Conservation (phyloP, 2,888 invertebrate species). For the Rosalia funebris region DNA sequence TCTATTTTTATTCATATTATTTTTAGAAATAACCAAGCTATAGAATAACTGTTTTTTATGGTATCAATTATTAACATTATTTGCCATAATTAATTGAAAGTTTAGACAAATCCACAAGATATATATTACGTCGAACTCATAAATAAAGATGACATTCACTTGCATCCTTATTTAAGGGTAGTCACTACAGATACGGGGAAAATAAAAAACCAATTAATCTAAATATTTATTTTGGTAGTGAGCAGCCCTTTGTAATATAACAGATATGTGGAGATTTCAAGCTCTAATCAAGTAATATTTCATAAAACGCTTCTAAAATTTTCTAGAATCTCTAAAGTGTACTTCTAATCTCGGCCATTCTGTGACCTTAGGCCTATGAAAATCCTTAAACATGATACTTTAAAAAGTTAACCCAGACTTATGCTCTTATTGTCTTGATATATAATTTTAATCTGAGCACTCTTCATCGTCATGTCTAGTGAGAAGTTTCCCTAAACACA, state of each 20-base stretch:
- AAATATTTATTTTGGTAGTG: conserved; percentile 41
- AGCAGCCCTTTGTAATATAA: conserved; percentile 39
- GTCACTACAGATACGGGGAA: no score
- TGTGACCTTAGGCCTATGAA: neutral
- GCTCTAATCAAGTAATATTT: conserved; percentile 24
- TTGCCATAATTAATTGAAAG: no score
- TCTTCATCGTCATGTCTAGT: neutral
- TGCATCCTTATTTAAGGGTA: no score
- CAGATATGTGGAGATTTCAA: conserved; percentile 35
- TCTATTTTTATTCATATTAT: no score
- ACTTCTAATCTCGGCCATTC: neutral
- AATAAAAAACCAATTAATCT: conserved; percentile 16
- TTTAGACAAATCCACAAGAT: no score
- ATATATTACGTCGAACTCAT: no score
- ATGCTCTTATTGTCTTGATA: conserved; percentile 26
- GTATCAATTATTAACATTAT: no score
- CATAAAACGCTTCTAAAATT: neutral
- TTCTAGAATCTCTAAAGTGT: neutral
- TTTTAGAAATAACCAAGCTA: no score
- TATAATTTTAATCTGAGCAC: conserved; percentile 6
- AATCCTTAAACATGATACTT: neutral
- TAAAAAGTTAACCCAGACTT: conserved; percentile 22
- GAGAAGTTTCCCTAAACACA: conserved; percentile 9
- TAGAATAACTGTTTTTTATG: no score
- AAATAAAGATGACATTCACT: no score